Base-by-base conservation (phyloP, 2,888 invertebrate genomes). In the Neria commutata region DNA sequence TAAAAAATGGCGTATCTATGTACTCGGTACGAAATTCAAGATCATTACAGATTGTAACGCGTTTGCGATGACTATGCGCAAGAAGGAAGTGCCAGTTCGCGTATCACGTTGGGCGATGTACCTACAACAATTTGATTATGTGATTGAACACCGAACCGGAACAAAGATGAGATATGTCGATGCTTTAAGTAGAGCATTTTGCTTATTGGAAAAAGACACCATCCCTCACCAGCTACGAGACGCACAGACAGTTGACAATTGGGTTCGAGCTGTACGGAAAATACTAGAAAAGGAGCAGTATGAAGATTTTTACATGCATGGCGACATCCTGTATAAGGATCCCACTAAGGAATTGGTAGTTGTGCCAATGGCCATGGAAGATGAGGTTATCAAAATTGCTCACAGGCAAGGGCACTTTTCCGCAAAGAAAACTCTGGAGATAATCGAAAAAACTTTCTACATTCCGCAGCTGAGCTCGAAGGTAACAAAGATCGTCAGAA, bases 311-410 rank as follows among this genome's bases (percentile, higher is more conserved):
- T 56, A 14, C 45, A 14, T 45, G n/a, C 40, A 51, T 14, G 4
- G 40, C 17, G 47, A 29, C n/a, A 37, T 63, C 10, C 2, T 63
- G 1, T 49, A 56, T 40, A 60, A 61, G 14, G 25, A 29, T 33
- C 33, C 42, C 10, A 54, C 45, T 1, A 37, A 50, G 25, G 37
- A 58, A 0, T 5, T 69, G 2, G 56, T 77, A 4, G 71, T 75
- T 0, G 67, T 79, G 0, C 10, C 69, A 1, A 58, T 77, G 4
- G 71, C 75, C 2, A 70, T 82, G 71, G 51, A 26, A 1, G 10
- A 33, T 3, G 70, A 78, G 53, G 67, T 81, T 6, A 78, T 81
- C 74, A 74, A 48, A n/a, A n/a, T n/a, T n/a, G n/a, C n/a, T n/a
- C n/a, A n/a, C n/a, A n/a, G n/a, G n/a, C 62, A 61, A 17, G 76